Conservation (phyloP, 1,140 invertebrate species). For the Nautilus pompilius region DNA sequence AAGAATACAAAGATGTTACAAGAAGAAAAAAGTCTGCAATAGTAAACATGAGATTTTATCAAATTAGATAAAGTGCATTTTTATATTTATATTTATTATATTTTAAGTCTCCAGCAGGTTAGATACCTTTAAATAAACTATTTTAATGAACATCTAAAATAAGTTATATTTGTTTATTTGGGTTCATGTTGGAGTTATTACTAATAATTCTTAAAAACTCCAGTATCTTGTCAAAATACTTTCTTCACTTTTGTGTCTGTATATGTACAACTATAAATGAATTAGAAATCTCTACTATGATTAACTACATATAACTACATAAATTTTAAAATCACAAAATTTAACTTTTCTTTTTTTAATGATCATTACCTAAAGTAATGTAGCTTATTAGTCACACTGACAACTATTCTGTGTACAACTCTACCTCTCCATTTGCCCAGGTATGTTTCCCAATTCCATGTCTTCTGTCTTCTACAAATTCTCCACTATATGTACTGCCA, state of each 20-base stretch:
- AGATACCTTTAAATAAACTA: too few species aligned
- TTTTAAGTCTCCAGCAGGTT: too few species aligned
- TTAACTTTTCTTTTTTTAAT: background rate
- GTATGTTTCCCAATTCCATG: slow-evolving; percentile 36
- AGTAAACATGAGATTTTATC: background rate
- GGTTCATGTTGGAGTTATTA: too few species aligned
- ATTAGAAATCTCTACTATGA: background rate
- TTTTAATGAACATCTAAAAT: too few species aligned
- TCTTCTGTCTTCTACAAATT: slow-evolving; percentile 25
- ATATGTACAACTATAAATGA: background rate
- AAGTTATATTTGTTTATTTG: too few species aligned
- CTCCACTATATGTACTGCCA: slow-evolving; percentile 18
- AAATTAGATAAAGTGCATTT: background rate
- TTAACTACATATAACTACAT: background rate
- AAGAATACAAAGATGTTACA: background rate
- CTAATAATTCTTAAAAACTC: too few species aligned
- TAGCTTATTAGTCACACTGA: background rate
- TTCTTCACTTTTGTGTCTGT: too few species aligned
- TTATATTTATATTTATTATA: background rate
- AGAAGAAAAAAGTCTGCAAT: background rate
- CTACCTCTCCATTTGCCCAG: slow-evolving; percentile 48
- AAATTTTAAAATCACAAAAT: too few species aligned
- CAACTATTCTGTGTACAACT: background rate
- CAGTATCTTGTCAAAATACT: too few species aligned
- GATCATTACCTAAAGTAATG: background rate